Evolutionary conservation across 2,797 vertebrate species (phyloP).

Genomic region (Helicolenus hilgendorfi): DNA sequence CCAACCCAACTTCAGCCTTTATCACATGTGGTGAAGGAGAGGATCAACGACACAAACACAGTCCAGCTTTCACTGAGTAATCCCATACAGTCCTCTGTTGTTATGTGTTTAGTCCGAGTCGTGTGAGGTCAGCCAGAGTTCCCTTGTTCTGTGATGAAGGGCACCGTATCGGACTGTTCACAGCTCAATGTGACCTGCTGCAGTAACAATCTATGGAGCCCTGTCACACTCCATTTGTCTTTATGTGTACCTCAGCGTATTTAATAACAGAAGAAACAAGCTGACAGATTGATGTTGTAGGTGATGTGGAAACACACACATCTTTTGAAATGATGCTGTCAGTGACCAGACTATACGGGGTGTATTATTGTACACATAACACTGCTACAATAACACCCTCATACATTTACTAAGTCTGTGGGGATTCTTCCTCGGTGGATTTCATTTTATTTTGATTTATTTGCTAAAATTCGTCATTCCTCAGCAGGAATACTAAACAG

Average conservation of each 20-base stretch:
- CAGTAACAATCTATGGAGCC: slow-evolving; percentile 63
- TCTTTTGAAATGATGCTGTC: slow-evolving; percentile 17
- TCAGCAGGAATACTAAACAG: slow-evolving; percentile 15
- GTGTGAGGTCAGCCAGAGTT: slow-evolving; percentile 32
- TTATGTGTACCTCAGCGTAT: neutral
- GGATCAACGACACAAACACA: slow-evolving; percentile 38
- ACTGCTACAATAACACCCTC: neutral
- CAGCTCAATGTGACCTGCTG: slow-evolving; percentile 52
- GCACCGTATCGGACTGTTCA: neutral
- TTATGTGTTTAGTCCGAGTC: slow-evolving; percentile 28
- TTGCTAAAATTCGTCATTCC: neutral
- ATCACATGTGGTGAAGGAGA: slow-evolving; percentile 13
- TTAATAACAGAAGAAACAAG: slow-evolving; percentile 36
- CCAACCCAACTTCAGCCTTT: slow-evolving; percentile 28
- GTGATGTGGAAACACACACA: neutral
- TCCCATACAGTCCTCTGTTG: neutral
- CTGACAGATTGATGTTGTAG: slow-evolving; percentile 35
- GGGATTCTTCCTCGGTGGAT: slow-evolving; percentile 1
- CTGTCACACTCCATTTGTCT: slow-evolving; percentile 58
- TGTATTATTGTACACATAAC: neutral
- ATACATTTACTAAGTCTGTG: neutral
- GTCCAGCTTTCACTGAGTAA: neutral
- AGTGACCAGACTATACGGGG: neutral
- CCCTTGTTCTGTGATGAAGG: slow-evolving; percentile 22
- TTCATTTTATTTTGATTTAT: slow-evolving; percentile 38